Base-by-base conservation (phyloP, 35 echinoderm and acorn worm species). In the Anneissia japonica region DNA sequence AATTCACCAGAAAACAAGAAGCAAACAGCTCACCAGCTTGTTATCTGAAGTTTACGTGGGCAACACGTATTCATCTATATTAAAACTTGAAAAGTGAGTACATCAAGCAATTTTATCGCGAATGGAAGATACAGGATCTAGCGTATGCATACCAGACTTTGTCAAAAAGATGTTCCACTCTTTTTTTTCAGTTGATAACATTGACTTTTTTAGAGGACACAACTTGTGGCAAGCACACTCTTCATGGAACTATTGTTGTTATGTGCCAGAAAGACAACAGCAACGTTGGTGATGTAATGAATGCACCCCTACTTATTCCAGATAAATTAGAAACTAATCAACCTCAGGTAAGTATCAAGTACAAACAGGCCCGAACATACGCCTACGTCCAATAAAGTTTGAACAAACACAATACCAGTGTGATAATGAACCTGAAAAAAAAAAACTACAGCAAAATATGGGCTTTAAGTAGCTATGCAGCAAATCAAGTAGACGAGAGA, bases 131-230 rank as follows among this genome's bases (percentile, higher is more conserved):
- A 72, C 82, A 84, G 45, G 31, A 43, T 38, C 9, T 9, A 3
- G 81, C 1, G 81, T 64, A 32, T 84, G 82, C 45, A 30, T 84
- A 73, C 82, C 82, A 64, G 82, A 84, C 32, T 84, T 84, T 30
- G 82, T 84, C 11, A 84, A 84, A 45, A 84, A 37, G 64, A 46
- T 56, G 5, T 7, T 84, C 26, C 82, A 39, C n/a, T 9, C 64
- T 45, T 72, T 84, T 64, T 84, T 84, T 84, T 39, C 23, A 3
- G 43, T 84, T 39, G 82, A 84, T 64, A 84, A 84, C 43, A 84
- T 84, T 13, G 82, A 84, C 23, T 84, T 84, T 73, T n/a, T 72
- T 84, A 64, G 82, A 84, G 31, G 82, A 84, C 82, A 84, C 82
- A 31, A 31, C 82, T 28, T 84, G n/a, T 64, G 82, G 82, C 82